Conservation (phyloP, 2,113 vertebrate species). For the Rutilus rutilus region DNA sequence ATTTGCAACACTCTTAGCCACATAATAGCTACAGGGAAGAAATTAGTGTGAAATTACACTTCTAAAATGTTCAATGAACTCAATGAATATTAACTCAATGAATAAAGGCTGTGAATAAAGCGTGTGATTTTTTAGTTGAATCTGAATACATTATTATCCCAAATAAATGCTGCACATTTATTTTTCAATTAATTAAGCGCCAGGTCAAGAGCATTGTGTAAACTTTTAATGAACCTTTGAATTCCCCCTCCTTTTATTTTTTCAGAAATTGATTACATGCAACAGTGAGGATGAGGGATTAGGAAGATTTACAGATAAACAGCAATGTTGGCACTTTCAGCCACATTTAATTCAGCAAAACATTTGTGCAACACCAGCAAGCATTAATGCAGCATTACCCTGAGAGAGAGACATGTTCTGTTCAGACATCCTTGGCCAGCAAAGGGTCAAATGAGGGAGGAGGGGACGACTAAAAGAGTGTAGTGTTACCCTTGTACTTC, state of each 20-base stretch:
- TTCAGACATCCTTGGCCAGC: not conserved
- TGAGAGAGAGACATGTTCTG: not conserved
- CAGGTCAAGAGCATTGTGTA: constrained; percentile 6
- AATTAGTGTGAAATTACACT: not conserved
- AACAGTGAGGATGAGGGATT: constrained; percentile 45
- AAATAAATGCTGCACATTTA: no score
- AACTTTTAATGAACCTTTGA: constrained; percentile 7
- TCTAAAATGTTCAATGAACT: not conserved
- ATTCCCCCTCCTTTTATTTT: not conserved
- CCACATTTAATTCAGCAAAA: constrained; percentile 27
- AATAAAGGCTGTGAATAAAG: no score
- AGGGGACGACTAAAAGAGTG: not conserved
- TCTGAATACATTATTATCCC: no score
- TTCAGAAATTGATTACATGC: constrained; percentile 46
- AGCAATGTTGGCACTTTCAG: constrained; percentile 15
- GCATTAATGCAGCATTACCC: constrained; percentile 39
- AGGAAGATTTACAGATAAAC: constrained; percentile 52
- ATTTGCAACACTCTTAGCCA: not conserved
- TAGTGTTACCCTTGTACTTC: not conserved
- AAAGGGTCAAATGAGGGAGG: not conserved
- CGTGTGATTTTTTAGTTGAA: no score
- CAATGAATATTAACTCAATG: no score
- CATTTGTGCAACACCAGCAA: constrained; percentile 33
- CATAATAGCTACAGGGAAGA: not conserved
- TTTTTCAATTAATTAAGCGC: not conserved